phyloP scores from a whole-genome alignment of 2,797 vertebrate genomes.

The Galago senegalensis region DNA sequence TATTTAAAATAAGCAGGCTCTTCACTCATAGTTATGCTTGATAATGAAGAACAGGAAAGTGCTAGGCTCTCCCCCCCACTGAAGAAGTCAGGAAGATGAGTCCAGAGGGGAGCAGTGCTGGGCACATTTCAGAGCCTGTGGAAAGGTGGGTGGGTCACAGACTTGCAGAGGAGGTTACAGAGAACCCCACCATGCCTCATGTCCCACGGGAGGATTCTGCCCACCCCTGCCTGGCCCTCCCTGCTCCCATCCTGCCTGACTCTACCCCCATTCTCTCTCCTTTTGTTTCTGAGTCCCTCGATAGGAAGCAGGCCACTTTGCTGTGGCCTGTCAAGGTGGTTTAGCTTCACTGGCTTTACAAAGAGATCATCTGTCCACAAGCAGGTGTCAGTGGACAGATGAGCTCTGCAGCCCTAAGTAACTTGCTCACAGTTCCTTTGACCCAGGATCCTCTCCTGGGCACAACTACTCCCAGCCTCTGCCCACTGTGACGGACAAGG shows the following conservation, averaged over 20 bases:
- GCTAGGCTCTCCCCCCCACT: too few species aligned
- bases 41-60: background rate
- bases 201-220: background rate
- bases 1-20: background rate
- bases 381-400: fast-evolving
- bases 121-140: fast-evolving
- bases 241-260: background rate
- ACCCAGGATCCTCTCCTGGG: fast-evolving
- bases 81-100: background rate
- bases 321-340: background rate
- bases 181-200: too few species aligned
- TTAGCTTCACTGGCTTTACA: background rate
- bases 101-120: background rate
- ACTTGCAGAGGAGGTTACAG: fast-evolving
- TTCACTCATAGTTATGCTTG: background rate
- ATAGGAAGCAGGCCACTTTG: fast-evolving
- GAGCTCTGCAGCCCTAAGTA: background rate
- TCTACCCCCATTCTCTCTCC: too few species aligned
- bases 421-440: background rate
- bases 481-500: background rate
- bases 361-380: too few species aligned
- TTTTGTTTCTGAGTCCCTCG: background rate
- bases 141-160: background rate
- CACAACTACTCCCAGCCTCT: background rate
- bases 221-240: fast-evolving